Evolutionary conservation across 2,888 invertebrate species (phyloP).

Genomic region (Ophioninae sp.): DNA sequence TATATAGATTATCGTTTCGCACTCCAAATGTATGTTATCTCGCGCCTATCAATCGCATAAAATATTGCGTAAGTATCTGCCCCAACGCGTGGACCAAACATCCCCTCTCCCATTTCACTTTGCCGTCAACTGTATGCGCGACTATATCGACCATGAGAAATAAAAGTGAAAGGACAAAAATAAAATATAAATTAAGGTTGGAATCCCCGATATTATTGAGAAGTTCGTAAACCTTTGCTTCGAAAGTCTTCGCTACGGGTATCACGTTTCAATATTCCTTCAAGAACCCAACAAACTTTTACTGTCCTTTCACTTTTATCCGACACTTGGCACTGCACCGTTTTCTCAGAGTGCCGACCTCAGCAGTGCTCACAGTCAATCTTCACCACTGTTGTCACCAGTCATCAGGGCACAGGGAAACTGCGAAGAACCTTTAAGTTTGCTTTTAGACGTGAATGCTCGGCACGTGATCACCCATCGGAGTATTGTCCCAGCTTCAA

Average conservation of each 20-base stretch:
- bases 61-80: conserved; percentile 66
- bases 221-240: conserved; percentile 16
- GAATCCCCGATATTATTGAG: neutral
- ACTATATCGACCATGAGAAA: no score
- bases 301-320: neutral
- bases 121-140: conserved; percentile 66
- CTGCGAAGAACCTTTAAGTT: neutral
- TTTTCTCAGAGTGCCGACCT: neutral
- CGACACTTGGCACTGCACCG: neutral
- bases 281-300: no score
- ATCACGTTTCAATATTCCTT: neutral
- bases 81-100: conserved; percentile 60
- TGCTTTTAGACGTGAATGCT: no score
- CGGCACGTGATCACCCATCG: neutral
- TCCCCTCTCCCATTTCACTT: conserved; percentile 1
- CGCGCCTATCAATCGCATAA: conserved; percentile 72
- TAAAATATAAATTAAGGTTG: conserved; percentile 31
- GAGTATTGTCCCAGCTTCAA: neutral
- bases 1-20: conserved; percentile 64
- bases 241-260: neutral
- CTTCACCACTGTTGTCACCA: neutral
- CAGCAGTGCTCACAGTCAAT: neutral
- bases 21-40: conserved; percentile 68
- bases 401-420: neutral
- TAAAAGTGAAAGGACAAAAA: conserved; percentile 58